phyloP scores from a whole-genome alignment of 2,797 vertebrate genomes.

The Pristis pectinata region DNA sequence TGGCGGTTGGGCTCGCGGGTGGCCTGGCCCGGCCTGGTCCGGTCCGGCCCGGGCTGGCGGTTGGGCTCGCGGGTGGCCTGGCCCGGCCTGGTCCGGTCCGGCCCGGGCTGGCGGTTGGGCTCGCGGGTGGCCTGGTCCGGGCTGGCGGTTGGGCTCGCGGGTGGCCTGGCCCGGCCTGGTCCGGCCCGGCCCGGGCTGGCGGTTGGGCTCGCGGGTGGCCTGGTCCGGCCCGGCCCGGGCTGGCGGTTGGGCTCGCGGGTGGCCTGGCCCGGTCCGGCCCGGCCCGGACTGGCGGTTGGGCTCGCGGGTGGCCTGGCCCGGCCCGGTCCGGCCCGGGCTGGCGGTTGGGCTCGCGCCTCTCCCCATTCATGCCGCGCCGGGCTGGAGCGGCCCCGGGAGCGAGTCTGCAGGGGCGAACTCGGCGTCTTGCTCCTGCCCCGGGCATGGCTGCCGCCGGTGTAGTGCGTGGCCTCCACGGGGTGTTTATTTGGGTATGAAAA shows the following conservation, averaged over 20 bases:
- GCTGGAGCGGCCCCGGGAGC: too few relatives aligned
- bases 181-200: not conserved
- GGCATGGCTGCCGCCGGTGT: too few relatives aligned
- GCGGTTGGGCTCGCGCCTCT: too few relatives aligned
- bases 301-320: not conserved
- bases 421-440: too few relatives aligned
- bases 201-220: not conserved
- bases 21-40: too few relatives aligned
- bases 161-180: too few relatives aligned
- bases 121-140: not conserved
- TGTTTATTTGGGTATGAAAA: too few relatives aligned
- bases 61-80: not conserved
- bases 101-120: not conserved
- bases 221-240: not conserved
- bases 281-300: not conserved
- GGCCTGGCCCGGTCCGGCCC: not conserved
- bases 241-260: not conserved
- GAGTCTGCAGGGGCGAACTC: too few relatives aligned
- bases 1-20: not conserved
- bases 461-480: too few relatives aligned
- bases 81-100: not conserved
- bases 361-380: too few relatives aligned
- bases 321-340: not conserved
- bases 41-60: not conserved
- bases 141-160: not conserved